A percentile compares a stretch with the other conserved stretches of the same genome.
Evolutionary conservation across 2,888 invertebrate genomes (phyloP).

Genomic region (Harpagoxenus sublaevis): DNA sequence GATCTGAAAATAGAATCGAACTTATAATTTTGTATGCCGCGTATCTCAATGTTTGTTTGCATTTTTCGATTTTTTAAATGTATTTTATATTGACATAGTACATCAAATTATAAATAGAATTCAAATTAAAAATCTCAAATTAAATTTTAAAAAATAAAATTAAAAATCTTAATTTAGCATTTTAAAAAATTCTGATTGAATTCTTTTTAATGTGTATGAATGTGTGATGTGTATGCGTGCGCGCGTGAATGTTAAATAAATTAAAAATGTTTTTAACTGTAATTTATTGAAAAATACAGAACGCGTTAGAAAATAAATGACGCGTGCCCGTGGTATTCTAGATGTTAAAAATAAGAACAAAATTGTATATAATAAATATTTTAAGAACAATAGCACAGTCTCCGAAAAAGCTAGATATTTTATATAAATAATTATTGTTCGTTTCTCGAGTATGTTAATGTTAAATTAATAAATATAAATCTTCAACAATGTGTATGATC

Average conservation of each 20-base stretch:
- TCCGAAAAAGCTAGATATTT: neutral
- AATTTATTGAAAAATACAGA: neutral
- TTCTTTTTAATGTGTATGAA: too few relatives aligned
- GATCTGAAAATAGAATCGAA: neutral
- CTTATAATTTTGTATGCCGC: neutral
- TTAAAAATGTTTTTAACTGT: neutral
- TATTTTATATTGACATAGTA: neutral
- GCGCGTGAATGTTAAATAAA: neutral
- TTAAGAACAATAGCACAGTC: neutral
- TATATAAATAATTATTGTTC: neutral
- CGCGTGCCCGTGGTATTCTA: neutral
- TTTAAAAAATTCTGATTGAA: neutral
- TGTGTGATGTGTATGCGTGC: neutral
- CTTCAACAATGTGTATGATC: slow-evolving; percentile 29
- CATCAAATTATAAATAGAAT: neutral
- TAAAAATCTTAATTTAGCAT: too few relatives aligned
- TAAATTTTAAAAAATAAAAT: neutral
- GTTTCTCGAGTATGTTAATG: neutral
- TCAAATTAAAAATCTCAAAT: neutral
- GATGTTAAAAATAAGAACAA: neutral
- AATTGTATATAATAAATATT: neutral
- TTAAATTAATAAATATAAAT: slow-evolving; percentile 28
- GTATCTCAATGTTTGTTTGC: neutral
- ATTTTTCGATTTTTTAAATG: neutral
- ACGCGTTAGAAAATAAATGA: neutral